Percentiles rank a stretch among this genome's conserved stretches.
These are phyloP conservation scores for Trematomus bernacchii DNA, from an alignment of 2,797 vertebrate species.

Conservation along the genomic window DNA sequence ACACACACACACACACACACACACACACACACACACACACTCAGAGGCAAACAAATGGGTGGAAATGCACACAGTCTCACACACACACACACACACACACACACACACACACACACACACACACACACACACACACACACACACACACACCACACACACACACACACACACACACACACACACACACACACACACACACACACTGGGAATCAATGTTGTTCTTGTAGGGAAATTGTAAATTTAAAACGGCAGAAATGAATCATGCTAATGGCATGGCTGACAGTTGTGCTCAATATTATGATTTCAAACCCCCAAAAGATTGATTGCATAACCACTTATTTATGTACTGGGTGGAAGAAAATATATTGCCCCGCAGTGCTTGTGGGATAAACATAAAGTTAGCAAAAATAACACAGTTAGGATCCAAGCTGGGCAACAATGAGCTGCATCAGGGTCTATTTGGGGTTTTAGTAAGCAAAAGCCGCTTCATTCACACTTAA, in stretches of 20 bases:
- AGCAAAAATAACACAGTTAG: constrained; percentile 62
- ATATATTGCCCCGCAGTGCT: constrained; percentile 76
- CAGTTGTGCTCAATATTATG: constrained; percentile 89
- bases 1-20: constrained; percentile 17
- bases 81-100: constrained; percentile 33
- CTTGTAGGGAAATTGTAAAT: constrained; percentile 88
- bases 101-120: too few species aligned
- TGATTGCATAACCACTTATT: constrained; percentile 87
- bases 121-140: constrained; percentile 8
- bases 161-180: constrained; percentile 50
- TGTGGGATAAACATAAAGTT: constrained; percentile 74
- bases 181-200: constrained; percentile 48
- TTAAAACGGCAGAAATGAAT: constrained; percentile 89
- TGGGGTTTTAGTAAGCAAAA: constrained; percentile 23
- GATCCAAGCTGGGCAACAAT: constrained; percentile 31
- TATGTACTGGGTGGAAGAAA: constrained; percentile 84
- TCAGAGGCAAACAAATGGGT: constrained; percentile 66
- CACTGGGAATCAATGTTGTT: constrained; percentile 83
- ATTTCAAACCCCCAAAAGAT: constrained; percentile 87
- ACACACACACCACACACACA: constrained; percentile 43
- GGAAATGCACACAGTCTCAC: constrained; percentile 30
- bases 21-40: constrained; percentile 54
- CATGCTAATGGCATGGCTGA: constrained; percentile 88
- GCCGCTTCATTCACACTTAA: constrained; percentile 33
- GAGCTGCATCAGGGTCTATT: constrained; percentile 40